phyloP scores from a whole-genome alignment of 2,113 vertebrate genomes.

The Boleophthalmus pectinirostris region DNA sequence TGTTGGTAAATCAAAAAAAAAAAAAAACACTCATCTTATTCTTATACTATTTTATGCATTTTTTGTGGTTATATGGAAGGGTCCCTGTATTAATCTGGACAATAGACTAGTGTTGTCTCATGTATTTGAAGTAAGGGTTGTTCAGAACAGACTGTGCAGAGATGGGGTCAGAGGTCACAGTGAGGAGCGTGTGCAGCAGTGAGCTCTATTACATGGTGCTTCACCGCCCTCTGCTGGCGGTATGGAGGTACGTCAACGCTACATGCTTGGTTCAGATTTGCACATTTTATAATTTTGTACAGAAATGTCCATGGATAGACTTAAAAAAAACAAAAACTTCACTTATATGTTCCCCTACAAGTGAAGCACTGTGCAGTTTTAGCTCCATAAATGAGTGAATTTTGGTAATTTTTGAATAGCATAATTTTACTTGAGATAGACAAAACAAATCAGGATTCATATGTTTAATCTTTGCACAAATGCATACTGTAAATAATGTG shows the following conservation, averaged over 20 bases:
- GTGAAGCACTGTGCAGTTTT: too few species aligned
- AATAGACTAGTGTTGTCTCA: background rate
- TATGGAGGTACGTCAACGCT: conserved; percentile 45
- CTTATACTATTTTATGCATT: background rate
- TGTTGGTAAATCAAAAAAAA: too few species aligned
- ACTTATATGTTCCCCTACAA: too few species aligned
- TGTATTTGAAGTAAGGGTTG: background rate
- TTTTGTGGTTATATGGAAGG: background rate
- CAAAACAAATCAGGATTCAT: too few species aligned
- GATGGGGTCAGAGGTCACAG: conserved; percentile 34
- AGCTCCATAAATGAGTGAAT: too few species aligned
- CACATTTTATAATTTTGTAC: background rate
- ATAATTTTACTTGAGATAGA: too few species aligned
- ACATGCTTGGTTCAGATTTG: background rate
- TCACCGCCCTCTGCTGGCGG: conserved; percentile 90
- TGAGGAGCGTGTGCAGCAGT: background rate
- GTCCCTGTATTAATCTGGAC: background rate
- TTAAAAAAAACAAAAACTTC: too few species aligned
- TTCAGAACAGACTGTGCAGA: background rate
- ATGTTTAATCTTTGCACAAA: too few species aligned
- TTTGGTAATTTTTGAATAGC: too few species aligned
- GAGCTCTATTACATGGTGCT: conserved; percentile 77
- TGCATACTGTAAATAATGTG: too few species aligned
- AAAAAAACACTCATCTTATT: background rate
- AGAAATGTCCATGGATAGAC: background rate